A percentile compares a stretch with the other conserved stretches of the same genome.
These are phyloP conservation scores for Parazoanthus atlanticus DNA, from an alignment of 92 coral and sea anemone genomes.

Conservation along the genomic window DNA sequence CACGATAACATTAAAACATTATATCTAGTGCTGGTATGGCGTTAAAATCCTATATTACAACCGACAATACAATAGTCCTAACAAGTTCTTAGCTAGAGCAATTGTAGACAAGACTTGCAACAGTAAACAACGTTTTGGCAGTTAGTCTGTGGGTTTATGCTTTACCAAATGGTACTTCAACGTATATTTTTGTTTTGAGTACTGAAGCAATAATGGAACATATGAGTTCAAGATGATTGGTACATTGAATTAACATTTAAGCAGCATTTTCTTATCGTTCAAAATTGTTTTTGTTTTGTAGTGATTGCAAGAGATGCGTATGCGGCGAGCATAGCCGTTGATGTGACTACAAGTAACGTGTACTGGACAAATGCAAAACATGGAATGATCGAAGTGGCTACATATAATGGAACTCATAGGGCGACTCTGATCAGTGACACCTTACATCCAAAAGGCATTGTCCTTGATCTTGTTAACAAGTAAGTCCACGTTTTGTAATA, in stretches of 20 bases:
- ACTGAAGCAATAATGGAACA: no score
- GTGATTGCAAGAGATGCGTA: conserved; percentile 37
- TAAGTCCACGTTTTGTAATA: not conserved
- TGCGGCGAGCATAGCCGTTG: conserved; percentile 28
- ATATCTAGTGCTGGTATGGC: no score
- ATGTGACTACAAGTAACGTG: conserved; percentile 7
- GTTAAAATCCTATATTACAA: no score
- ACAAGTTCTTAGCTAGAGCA: no score
- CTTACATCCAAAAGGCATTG: not conserved
- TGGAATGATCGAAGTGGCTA: conserved; percentile 21
- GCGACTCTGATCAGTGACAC: conserved; percentile 8
- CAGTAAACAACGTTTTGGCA: no score
- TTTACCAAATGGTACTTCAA: no score
- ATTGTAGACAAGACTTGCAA: no score
- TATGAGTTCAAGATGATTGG: no score
- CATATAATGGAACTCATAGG: conserved; percentile 15
- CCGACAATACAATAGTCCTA: no score
- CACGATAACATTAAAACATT: no score
- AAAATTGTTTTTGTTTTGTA: not conserved
- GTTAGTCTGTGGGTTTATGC: no score
- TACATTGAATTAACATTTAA: not conserved
- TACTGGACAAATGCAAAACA: conserved; percentile 33
- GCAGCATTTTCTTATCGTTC: not conserved
- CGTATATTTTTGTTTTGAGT: no score
- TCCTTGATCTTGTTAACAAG: conserved; percentile 23